Percentiles rank a stretch among this genome's conserved stretches.
Evolutionary conservation across 2,113 vertebrate genomes (phyloP).

Genomic region (Struthidea cinerea): DNA sequence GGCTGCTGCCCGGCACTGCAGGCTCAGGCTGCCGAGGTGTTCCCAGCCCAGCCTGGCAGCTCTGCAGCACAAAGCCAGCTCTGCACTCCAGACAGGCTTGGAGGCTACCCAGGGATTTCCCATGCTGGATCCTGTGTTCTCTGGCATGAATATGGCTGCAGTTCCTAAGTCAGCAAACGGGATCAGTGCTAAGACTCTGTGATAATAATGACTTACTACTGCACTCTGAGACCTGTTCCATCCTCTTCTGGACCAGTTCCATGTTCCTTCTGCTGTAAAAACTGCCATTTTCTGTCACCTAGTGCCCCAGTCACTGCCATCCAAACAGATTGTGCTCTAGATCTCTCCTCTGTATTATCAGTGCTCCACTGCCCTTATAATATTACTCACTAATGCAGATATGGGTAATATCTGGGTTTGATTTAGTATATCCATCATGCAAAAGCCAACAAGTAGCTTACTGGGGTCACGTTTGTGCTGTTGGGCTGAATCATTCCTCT

Average conservation of each 20-base stretch:
- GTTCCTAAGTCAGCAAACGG: not conserved
- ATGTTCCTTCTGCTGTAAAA: not conserved
- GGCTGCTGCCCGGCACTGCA: not conserved
- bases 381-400: not conserved
- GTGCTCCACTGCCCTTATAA: not conserved
- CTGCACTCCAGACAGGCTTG: not conserved
- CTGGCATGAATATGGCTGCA: not conserved
- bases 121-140: not conserved
- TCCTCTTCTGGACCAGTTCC: not conserved
- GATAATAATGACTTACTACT: not conserved
- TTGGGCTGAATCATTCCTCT: slow-evolving; percentile 26
- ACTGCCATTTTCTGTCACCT: not conserved
- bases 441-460: slow-evolving; percentile 8
- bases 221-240: not conserved
- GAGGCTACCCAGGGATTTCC: slow-evolving; percentile 32
- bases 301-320: not conserved
- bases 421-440: not conserved
- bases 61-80: not conserved
- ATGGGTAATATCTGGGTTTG: not conserved
- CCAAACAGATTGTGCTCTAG: not conserved
- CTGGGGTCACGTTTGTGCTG: not conserved
- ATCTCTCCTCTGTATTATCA: not conserved
- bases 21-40: not conserved
- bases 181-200: not conserved
- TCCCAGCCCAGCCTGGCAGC: not conserved